phyloP scores from a whole-genome alignment of 2,113 vertebrate species.

The Fregetta grallaria region DNA sequence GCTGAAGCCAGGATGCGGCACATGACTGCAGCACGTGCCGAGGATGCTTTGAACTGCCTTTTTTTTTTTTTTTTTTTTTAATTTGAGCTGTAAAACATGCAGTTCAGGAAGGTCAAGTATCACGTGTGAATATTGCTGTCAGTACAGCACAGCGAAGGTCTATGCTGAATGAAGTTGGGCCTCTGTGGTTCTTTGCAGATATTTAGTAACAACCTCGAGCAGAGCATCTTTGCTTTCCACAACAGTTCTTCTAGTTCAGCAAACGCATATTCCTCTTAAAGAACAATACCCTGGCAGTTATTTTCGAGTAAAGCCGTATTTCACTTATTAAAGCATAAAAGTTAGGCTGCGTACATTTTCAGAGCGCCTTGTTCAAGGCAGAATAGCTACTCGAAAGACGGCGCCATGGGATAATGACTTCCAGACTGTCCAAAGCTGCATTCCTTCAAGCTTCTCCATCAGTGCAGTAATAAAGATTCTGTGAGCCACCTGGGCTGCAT shows the following conservation, averaged over 20 bases:
- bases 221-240: background rate
- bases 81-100: background rate
- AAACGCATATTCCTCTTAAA: background rate
- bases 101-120: background rate
- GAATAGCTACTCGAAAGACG: background rate
- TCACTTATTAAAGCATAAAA: background rate
- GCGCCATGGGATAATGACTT: conserved; percentile 27
- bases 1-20: background rate
- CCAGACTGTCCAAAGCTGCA: conserved; percentile 35
- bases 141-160: background rate
- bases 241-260: background rate
- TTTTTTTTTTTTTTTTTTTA: background rate
- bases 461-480: background rate
- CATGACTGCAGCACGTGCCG: background rate
- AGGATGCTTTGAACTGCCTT: conserved; percentile 12
- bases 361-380: background rate
- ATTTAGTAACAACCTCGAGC: background rate
- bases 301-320: background rate
- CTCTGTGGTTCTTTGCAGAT: background rate
- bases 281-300: background rate
- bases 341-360: background rate
- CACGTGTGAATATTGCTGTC: background rate
- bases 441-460: conserved; percentile 38
- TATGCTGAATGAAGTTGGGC: background rate
- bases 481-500: conserved; percentile 49